A percentile compares a stretch with the other conserved stretches of the same genome.
phyloP scores from a whole-genome alignment of 92 coral and sea anemone genomes.

The Micromussa lordhowensis region DNA sequence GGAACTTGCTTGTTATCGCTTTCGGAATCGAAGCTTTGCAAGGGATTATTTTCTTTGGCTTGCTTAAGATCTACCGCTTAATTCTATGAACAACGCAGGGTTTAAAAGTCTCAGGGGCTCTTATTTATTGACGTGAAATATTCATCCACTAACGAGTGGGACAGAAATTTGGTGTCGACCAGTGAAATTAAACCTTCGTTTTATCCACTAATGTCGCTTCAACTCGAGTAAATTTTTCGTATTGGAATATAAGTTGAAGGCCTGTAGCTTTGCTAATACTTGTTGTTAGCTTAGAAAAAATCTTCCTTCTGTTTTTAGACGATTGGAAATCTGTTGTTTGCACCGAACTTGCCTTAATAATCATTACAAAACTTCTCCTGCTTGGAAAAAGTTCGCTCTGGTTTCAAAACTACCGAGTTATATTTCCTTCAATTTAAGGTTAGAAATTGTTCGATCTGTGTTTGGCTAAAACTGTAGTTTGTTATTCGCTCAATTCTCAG shows the following conservation, averaged over 20 bases:
- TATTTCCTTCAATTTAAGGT: not conserved
- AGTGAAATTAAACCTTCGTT: not conserved
- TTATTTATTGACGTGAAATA: not conserved
- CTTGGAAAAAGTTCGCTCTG: not conserved
- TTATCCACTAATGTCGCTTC: not conserved
- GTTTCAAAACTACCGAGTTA: not conserved
- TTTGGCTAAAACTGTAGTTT: not conserved
- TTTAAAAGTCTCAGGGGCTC: not conserved
- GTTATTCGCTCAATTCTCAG: not conserved
- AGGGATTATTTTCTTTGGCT: conserved; percentile 14
- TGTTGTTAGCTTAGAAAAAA: not conserved
- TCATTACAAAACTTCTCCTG: not conserved
- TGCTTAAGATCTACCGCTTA: not conserved
- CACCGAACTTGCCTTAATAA: not conserved
- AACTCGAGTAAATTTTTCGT: no score
- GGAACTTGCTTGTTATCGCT: conserved; percentile 21
- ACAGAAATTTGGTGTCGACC: not conserved
- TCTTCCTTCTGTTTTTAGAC: not conserved
- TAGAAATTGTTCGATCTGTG: not conserved
- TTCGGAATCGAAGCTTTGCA: conserved; percentile 27
- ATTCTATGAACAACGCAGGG: not conserved
- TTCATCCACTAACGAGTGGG: not conserved
- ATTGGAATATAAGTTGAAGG: not conserved
- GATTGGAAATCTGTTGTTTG: not conserved
- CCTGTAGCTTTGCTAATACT: not conserved